Conservation (phyloP, 2,113 vertebrate genomes). For the Myrmophylax atrothorax region DNA sequence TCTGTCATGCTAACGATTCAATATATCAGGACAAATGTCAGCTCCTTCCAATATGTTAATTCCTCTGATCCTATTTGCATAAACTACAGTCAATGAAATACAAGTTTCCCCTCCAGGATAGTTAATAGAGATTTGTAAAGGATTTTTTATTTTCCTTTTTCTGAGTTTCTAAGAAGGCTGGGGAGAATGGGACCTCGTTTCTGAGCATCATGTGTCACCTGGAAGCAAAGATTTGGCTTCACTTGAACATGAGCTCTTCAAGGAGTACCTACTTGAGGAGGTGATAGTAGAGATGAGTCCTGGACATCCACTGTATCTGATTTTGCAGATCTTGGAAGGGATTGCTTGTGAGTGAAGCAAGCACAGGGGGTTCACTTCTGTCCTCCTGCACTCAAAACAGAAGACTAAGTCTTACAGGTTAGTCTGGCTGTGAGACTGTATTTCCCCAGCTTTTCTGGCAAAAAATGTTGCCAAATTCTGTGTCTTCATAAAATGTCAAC, state of each 20-base stretch:
- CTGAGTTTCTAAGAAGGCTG: background rate
- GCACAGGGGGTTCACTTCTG: background rate
- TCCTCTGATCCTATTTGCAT: slow-evolving; percentile 87
- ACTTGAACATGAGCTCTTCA: background rate
- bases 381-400: background rate
- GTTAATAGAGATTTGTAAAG: slow-evolving; percentile 65
- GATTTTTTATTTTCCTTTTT: slow-evolving; percentile 34
- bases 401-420: background rate
- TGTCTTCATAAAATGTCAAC: background rate
- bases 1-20: slow-evolving; percentile 92
- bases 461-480: background rate
- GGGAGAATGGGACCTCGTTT: background rate
- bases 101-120: slow-evolving; percentile 58
- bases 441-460: background rate
- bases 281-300: background rate
- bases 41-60: slow-evolving; percentile 93
- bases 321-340: background rate
- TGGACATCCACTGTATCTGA: background rate
- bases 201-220: background rate
- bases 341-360: background rate
- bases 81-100: slow-evolving; percentile 84
- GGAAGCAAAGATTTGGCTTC: background rate
- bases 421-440: background rate
- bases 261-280: background rate
- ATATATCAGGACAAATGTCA: slow-evolving; percentile 96